phyloP scores from a whole-genome alignment of 2,888 invertebrate species.

The Conops quadrifasciatus region DNA sequence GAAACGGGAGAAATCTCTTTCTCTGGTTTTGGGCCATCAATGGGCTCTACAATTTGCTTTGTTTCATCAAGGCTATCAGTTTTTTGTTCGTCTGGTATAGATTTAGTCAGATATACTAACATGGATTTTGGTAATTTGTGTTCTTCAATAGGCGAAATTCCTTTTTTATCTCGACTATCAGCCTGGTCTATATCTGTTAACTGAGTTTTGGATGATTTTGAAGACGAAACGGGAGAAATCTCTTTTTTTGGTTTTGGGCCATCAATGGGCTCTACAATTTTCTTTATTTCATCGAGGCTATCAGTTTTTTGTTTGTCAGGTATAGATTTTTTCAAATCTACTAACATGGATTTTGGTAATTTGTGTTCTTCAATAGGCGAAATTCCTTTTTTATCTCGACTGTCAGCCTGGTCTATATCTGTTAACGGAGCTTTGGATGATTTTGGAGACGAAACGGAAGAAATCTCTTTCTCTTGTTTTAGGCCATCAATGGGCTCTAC shows the following conservation, averaged over 20 bases:
- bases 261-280: background rate
- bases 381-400: no score
- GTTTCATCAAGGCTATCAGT: background rate
- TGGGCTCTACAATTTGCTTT: background rate
- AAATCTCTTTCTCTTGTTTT: no score
- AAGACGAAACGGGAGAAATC: background rate
- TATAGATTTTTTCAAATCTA: background rate
- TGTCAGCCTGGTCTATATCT: background rate
- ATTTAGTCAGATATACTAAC: conserved; percentile 2
- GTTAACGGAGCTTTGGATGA: no score
- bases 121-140: background rate
- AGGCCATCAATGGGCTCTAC: background rate
- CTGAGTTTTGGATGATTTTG: no score
- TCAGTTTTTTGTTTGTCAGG: background rate
- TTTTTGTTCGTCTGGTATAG: background rate
- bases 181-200: background rate
- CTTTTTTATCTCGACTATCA: background rate
- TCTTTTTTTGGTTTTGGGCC: background rate
- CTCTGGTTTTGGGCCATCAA: background rate
- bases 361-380: background rate
- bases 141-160: background rate
- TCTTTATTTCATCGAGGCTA: background rate
- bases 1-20: background rate
- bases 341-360: background rate
- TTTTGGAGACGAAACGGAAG: no score